Conservation (phyloP, 2,113 vertebrate genomes). For the Hiodon alosoides region DNA sequence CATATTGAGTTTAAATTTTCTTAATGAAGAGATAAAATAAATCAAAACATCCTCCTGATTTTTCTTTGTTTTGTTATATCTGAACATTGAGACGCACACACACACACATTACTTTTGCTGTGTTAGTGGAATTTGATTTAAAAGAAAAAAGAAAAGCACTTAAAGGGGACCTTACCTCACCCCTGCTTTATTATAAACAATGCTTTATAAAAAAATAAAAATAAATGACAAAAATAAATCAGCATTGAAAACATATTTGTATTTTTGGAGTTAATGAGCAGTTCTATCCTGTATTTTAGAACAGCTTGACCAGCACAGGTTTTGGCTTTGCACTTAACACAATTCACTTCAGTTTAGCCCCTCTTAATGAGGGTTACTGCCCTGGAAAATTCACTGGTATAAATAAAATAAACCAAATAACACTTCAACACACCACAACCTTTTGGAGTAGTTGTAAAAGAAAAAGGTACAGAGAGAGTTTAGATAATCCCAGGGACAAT, state of each 20-base stretch:
- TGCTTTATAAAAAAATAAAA: too few species aligned
- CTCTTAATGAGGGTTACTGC: too few species aligned
- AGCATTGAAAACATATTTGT: conserved; percentile 5
- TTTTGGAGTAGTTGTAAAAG: too few species aligned
- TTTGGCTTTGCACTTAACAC: background rate
- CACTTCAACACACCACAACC: too few species aligned
- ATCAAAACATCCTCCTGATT: background rate
- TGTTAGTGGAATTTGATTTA: background rate
- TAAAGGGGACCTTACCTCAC: conserved; percentile 4
- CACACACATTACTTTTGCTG: background rate
- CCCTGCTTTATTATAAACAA: background rate
- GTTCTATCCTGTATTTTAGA: background rate
- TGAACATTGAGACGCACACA: background rate
- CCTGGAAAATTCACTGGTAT: too few species aligned
- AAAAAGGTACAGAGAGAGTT: too few species aligned
- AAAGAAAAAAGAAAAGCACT: background rate
- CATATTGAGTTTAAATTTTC: background rate
- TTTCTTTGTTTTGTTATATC: background rate
- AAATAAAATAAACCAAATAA: too few species aligned
- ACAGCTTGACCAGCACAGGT: background rate
- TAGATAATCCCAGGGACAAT: too few species aligned
- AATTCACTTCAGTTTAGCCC: background rate
- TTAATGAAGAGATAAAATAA: background rate
- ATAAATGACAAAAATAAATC: background rate
- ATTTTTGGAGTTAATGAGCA: background rate